Evolutionary conservation across 2,888 invertebrate genomes (phyloP), one percentile per base, ranked within the genome.

Genomic region (Eupithecia inturbata): DNA sequence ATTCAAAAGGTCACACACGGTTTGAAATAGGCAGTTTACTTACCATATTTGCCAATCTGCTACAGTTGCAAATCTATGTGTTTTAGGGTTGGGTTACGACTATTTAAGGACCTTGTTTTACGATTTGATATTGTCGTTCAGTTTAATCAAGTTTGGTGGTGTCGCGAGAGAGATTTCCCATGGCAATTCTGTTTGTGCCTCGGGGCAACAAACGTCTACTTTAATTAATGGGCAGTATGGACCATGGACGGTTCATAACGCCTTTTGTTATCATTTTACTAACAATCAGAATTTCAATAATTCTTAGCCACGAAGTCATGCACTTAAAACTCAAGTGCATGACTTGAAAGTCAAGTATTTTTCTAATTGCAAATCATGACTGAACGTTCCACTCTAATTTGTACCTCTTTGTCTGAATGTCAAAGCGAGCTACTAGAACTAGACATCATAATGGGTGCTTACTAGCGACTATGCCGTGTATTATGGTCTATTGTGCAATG

Each of bases 321-420:
- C 36, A 53, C 1, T 53, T 53, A 12, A 53, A 26, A 26, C 12
- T 53, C 53, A 53, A 53, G 22, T 57, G 12, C 57, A 57, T 57
- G 57, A 12, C 22, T 22, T 14, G 26, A 57, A n/a, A 14, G 19
- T 28, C 31, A 45, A 57, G 57, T 73, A 53, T 68, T 73, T 73
- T 57, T 76, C 78, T 80, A 77, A 80, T 75, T 81, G 80, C 77
- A 77, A 68, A 76, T 80, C 81, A 79, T 77, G 78, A 75, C 76
- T 77, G 62, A 71, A 76, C 71, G 70, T 74, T 72, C 41, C 67
- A 45, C 57, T 71, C 75, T 82, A 84, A 86, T 86, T 87, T 87
- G 86, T 88, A 82, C 78, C 77, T 81, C 81, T 82, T 81, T 87
- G 87, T 88, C 83, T 84, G 88, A 87, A 88, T 85, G 86, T 86